Evolutionary conservation across 2,888 invertebrate genomes (phyloP), one percentile per base, ranked within the genome.

Genomic region (Ctenicera cuprea): DNA sequence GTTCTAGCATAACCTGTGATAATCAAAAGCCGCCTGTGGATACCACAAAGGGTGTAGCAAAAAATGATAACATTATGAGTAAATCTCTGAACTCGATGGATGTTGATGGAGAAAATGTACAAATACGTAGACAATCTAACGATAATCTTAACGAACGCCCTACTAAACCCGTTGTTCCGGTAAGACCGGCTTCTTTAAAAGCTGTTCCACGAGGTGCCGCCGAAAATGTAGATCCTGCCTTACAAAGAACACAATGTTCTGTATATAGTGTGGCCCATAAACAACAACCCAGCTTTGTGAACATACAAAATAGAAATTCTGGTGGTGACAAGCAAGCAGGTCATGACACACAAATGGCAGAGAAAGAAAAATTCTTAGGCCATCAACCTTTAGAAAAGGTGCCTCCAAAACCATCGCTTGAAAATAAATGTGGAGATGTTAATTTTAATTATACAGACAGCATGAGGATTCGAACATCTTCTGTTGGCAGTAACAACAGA

Each of bases 121-220:
- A 89, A 82, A 84, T 92, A 77, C 89, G 92, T 26, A 84, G 83
- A 76, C 87, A 87, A 64, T 64, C 82, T 3, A 77, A 85, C 26
- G 82, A 83, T 54, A 84, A 84, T 80, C 85, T 85, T 73, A 83
- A 85, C 12, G 87, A 88, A 73, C 81, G 87, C 30, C 86, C 87
- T 33, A 88, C 90, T 83, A 95, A 95, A 86, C 95, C 95, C 5
- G 93, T 93, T 63, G 91, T 95, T 78, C 95, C 95, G 62, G 94
- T 95, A 85, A 90, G 95, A 69, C 95, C 95, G 14, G 91, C 93
- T 45, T 91, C 92, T 54, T 87, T 94, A 72, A 89, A 91, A 16
- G 76, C 73, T 16, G 61, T 72, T 18, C 61, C 76, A 8, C 71
- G 79, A 63, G 74, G 90, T 90, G 78, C 91, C 90, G 69, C 89